phyloP scores from a whole-genome alignment of 2,888 invertebrate species.

The Tetranychus truncatus region DNA sequence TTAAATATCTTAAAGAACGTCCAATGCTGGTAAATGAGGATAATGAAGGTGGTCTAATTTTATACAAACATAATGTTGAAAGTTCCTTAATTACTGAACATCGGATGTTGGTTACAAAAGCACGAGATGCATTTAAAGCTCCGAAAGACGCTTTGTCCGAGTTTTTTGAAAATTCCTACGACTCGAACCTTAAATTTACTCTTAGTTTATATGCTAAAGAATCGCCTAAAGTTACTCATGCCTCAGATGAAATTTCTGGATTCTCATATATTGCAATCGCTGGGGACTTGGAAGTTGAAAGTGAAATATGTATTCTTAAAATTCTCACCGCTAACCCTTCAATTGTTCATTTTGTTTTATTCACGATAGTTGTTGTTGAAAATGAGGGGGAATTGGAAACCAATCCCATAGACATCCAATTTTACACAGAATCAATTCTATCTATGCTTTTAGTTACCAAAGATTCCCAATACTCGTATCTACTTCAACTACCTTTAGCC shows the following conservation, averaged over 20 bases:
- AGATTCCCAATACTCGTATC: slow-evolving; percentile 29
- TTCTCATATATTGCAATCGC: background rate
- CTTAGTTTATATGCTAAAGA: background rate
- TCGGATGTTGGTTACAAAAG: slow-evolving; percentile 45
- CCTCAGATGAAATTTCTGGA: background rate
- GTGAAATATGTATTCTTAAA: background rate
- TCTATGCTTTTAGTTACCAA: slow-evolving; percentile 31
- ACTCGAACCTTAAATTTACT: background rate
- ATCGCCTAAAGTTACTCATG: background rate
- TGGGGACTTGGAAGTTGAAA: background rate
- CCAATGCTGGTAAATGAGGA: slow-evolving; percentile 41
- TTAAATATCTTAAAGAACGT: slow-evolving; percentile 53
- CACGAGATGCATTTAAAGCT: slow-evolving; percentile 45
- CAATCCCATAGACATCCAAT: slow-evolving; percentile 29
- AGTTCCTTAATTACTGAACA: slow-evolving; percentile 66
- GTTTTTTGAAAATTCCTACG: background rate
- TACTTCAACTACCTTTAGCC: slow-evolving; percentile 30
- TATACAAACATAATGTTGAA: slow-evolving; percentile 54
- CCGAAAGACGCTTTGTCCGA: background rate
- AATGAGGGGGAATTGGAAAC: background rate
- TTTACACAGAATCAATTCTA: slow-evolving; percentile 32
- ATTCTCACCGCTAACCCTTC: background rate
- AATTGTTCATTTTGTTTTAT: background rate
- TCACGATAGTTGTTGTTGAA: background rate
- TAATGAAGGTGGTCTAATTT: slow-evolving; percentile 42